Percentiles rank a stretch among this genome's conserved stretches.
phyloP scores from a whole-genome alignment of 2,888 invertebrate genomes.

The Lasioglossum malachurum region DNA sequence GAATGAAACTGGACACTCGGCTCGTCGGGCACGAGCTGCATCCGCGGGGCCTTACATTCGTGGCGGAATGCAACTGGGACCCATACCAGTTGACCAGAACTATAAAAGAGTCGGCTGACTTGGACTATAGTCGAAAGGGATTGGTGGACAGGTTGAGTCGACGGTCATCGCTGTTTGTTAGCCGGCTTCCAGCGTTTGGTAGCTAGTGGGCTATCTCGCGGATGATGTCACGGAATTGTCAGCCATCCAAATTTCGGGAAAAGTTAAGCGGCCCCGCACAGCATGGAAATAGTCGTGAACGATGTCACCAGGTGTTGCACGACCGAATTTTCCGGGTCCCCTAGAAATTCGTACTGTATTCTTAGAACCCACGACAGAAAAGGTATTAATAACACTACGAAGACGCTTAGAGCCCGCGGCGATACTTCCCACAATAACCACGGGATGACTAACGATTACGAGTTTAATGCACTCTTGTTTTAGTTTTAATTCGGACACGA shows the following conservation, averaged over 20 bases:
- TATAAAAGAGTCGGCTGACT: conserved; percentile 43
- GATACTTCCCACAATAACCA: not conserved
- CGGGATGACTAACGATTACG: not conserved
- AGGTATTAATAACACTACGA: conserved; percentile 35
- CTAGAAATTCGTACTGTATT: conserved; percentile 37
- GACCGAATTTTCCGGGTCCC: conserved; percentile 18
- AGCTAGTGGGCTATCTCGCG: not conserved
- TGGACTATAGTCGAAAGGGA: conserved; percentile 22
- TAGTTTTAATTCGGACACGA: not conserved
- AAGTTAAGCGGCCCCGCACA: conserved; percentile 18
- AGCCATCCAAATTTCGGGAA: conserved; percentile 44
- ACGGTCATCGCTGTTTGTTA: conserved; percentile 40
- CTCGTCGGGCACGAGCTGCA: conserved; percentile 40
- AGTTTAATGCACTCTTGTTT: not conserved
- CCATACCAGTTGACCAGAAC: conserved; percentile 55
- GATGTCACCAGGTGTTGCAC: conserved; percentile 58
- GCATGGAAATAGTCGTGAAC: conserved; percentile 52
- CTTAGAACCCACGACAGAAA: conserved; percentile 36
- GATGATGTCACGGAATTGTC: conserved; percentile 48
- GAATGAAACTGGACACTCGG: conserved; percentile 78
- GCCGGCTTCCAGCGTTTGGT: conserved; percentile 26
- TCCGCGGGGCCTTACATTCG: conserved; percentile 53
- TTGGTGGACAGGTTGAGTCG: conserved; percentile 37
- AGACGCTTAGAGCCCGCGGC: not conserved
- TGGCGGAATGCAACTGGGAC: conserved; percentile 77